Evolutionary conservation across 2,797 vertebrate species (phyloP).

Genomic region (Alfaro cultratus): DNA sequence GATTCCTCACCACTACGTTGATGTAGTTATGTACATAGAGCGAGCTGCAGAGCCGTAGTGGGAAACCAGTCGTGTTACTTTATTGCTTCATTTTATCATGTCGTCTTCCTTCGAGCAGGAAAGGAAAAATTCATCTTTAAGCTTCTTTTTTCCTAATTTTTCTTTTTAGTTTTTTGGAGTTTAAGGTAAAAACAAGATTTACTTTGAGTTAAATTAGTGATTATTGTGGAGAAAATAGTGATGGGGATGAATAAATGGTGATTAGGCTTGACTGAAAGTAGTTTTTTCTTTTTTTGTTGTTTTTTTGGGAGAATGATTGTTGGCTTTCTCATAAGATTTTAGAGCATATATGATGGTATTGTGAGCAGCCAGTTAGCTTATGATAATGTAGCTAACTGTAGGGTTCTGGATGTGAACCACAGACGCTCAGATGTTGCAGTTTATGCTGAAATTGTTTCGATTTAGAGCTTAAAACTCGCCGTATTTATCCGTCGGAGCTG

Average conservation of each 20-base stretch:
- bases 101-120: constrained; percentile 48
- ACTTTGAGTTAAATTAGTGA: constrained; percentile 24
- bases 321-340: constrained; percentile 4
- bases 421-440: neutral
- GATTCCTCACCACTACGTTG: constrained; percentile 15
- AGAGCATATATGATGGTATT: neutral
- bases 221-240: constrained; percentile 36
- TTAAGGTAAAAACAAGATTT: constrained; percentile 11
- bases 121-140: neutral
- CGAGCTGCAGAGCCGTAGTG: constrained; percentile 40
- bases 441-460: neutral
- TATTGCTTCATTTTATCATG: constrained; percentile 48
- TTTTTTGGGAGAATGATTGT: neutral
- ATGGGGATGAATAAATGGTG: constrained; percentile 18
- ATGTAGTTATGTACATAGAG: constrained; percentile 51
- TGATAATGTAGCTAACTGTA: neutral
- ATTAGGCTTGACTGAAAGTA: constrained; percentile 19
- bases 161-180: constrained; percentile 26
- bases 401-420: neutral
- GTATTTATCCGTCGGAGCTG: neutral
- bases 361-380: neutral
- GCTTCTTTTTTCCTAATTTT: neutral
- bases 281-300: neutral
- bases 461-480: neutral
- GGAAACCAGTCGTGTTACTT: constrained; percentile 50